Base-by-base conservation (phyloP, 2,113 vertebrate species). In the Paradoxurus hermaphroditus region DNA sequence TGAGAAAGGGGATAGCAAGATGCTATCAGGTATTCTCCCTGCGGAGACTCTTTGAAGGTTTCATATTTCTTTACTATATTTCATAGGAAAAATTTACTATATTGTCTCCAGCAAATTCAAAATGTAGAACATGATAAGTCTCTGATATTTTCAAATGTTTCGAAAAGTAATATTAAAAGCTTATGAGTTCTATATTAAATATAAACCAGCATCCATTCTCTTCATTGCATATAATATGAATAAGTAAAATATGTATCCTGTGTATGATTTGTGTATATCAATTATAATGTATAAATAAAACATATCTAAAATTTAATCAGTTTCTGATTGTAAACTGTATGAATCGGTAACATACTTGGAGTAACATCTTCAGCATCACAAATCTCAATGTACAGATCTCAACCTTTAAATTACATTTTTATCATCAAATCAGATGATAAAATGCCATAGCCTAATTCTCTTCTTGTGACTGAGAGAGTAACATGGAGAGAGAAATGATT, bases 231-330 rank as follows among this genome's bases (percentile, higher is more conserved):
- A 46, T 84, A 89, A 82, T 82, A 87, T 29, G 73, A 73, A 46
- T 93, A 95, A 96, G 59, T 91, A 96, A 95, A 97, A 95, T 83
- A 84, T 49, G 39, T 41, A 89, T 36, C 86, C 49, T 36, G 49
- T 72, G 0, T 84, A 59, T 96, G 95, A 94, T 97, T 96, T 98
- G 84, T 97, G 39, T n/a, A 7, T 91, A 97, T 97, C 93, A 96
- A 92, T 97, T 97, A 94, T 90, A 97, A 93, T 94, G 49, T 83
- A 39, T 92, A 97, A 97, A 97, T 91, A 98, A 97, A 97, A 75
- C 92, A 84, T 88, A 97, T 90, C 91, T 96, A 90, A 97, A 95
- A 96, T 97, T 91, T 95, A 96, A 93, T 97, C 91, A 93, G 53
- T 94, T 88, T 94, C 94, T 98, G 95, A 93, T 97, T 96, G 91